Conservation (phyloP, 2,113 vertebrate species). For the Acinonyx jubatus region DNA sequence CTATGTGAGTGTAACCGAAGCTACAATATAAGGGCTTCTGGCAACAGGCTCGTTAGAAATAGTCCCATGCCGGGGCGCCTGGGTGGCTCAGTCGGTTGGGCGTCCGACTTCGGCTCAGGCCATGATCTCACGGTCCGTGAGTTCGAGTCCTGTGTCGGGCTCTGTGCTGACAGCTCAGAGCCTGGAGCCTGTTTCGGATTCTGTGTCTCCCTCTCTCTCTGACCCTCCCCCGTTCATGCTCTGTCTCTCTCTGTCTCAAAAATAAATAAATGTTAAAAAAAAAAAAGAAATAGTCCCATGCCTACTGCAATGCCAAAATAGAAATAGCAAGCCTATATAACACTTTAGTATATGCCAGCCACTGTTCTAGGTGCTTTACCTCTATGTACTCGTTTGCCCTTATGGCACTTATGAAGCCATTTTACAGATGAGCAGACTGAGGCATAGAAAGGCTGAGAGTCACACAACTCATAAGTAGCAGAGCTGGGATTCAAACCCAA, state of each 20-base stretch:
- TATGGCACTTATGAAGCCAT: not conserved
- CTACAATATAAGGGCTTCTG: not conserved
- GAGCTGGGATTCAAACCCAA: conserved; percentile 1
- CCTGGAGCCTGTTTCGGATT: too few relatives aligned
- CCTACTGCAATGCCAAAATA: not conserved
- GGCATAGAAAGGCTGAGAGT: not conserved
- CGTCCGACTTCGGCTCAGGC: too few relatives aligned
- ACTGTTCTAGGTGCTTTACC: not conserved
- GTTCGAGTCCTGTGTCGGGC: too few relatives aligned
- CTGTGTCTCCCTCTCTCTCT: too few relatives aligned
- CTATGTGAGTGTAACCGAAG: not conserved
- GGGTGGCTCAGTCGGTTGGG: too few relatives aligned
- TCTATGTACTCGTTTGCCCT: not conserved
- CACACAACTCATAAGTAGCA: not conserved
- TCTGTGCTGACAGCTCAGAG: too few relatives aligned
- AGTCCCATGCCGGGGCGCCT: not conserved
- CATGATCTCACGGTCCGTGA: too few relatives aligned
- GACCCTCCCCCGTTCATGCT: too few relatives aligned
- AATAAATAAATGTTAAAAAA: too few relatives aligned
- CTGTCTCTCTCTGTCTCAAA: too few relatives aligned
- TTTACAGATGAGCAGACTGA: not conserved
- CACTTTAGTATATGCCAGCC: not conserved
- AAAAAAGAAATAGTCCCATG: not conserved
- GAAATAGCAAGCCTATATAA: not conserved
- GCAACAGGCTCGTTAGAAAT: not conserved